Evolutionary conservation across 2,113 vertebrate genomes (phyloP), one percentile per base, ranked within the genome.

Genomic region (Mystacornis crossleyi): DNA sequence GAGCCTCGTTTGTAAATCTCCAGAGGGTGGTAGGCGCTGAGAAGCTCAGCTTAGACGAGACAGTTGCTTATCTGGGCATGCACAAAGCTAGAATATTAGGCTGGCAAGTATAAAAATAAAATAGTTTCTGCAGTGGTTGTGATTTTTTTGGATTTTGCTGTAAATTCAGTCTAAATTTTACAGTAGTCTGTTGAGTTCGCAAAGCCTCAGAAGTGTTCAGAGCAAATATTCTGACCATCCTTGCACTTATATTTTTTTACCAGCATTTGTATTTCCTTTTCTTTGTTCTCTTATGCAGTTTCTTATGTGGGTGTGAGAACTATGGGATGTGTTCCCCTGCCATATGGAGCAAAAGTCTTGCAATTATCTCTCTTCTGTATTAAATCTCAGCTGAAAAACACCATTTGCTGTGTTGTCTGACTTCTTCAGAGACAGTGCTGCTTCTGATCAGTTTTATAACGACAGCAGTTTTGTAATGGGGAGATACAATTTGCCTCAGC

Each of bases 61-160:
- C 9, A 4, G 29, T 67, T 89, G 55, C 91, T 89, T 86, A 54
- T 86, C 89, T 88, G 62, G 57, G 62, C n/a, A 25, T 48, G 40
- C 82, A 80, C 48, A 72, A 15, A 42, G 14, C 71, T 90, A 38
- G 26, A 86, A 29, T 88, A 77, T 73, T 77, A 93, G 86, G 14
- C 86, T 92, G 58, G n/a, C 50, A 73, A 47, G 50, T 85, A 33
- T 80, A 82, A 92, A 91, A 94, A 93, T 91, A 93, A 92, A 55
- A 88, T 87, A 50, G 45, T 54, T 86, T 82, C 79, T 90, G 20
- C 23, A 66, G 43, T 53, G 36, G 26, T 34, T 91, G 48, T 61
- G 74, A 53, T 72, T 81, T 87, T 65, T 85, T 31, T 5, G 3
- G 6, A 61, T 66, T 70, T 51, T 57, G 20, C 9, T 85, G 20